These are phyloP conservation scores for Lagorchestes hirsutus DNA, from an alignment of 2,797 vertebrate genomes.

Conservation along the genomic window DNA sequence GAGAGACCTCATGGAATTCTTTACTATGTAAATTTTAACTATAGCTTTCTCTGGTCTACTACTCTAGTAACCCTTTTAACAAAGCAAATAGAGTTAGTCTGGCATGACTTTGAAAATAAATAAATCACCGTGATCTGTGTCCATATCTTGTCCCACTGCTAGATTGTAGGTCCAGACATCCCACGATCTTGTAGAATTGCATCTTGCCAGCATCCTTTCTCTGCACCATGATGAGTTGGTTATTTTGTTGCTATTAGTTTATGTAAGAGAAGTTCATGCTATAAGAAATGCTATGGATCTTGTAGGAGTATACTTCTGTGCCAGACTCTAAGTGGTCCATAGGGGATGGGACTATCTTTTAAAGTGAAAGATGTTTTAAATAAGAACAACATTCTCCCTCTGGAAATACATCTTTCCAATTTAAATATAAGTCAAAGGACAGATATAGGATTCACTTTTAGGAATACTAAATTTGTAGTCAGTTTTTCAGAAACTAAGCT, in stretches of 20 bases:
- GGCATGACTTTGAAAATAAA: neutral
- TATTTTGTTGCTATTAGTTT: neutral
- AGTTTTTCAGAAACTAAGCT: neutral
- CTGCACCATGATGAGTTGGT: neutral
- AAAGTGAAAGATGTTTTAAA: neutral
- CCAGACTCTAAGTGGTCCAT: neutral
- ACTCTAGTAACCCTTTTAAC: neutral
- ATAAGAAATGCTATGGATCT: neutral
- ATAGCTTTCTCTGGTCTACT: neutral
- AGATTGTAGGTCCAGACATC: neutral
- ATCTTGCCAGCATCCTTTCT: neutral
- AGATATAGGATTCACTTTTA: neutral
- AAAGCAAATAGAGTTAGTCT: neutral
- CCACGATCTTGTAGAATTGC: neutral
- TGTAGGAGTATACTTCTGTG: neutral
- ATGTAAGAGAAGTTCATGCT: neutral
- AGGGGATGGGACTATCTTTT: neutral
- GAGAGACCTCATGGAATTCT: neutral
- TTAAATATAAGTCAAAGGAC: neutral
- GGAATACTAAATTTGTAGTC: neutral
- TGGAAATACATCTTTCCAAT: neutral
- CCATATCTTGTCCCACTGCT: neutral
- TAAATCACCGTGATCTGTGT: neutral
- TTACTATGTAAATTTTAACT: neutral
- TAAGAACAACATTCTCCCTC: neutral